Percentiles rank a stretch among this genome's conserved stretches.
Evolutionary conservation across 2,113 vertebrate genomes (phyloP).

Genomic region (Poicephalus gulielmi): DNA sequence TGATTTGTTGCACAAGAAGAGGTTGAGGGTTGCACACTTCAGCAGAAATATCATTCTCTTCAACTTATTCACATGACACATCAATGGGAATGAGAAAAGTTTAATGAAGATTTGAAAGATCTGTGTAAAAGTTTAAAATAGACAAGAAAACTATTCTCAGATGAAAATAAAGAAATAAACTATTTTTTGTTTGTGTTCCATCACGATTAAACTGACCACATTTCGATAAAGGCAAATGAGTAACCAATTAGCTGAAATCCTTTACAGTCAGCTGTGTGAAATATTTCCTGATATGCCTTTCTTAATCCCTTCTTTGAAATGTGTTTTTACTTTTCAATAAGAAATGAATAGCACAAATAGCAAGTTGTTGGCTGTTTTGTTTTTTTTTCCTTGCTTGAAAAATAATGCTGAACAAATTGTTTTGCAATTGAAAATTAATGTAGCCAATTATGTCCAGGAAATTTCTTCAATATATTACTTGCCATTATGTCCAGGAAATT

Average conservation of each 20-base stretch:
- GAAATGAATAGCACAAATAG: slow-evolving; percentile 67
- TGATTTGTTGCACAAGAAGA: background rate
- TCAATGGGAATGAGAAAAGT: background rate
- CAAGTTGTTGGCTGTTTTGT: background rate
- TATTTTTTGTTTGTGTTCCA: background rate
- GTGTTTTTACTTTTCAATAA: slow-evolving; percentile 55
- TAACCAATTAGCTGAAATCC: slow-evolving; percentile 51
- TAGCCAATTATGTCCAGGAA: slow-evolving; percentile 79
- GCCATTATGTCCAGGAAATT: slow-evolving; percentile 80
- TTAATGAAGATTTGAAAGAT: background rate
- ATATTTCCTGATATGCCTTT: slow-evolving; percentile 40
- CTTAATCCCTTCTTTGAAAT: slow-evolving; percentile 63
- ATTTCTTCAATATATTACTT: slow-evolving; percentile 82
- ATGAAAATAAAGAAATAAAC: background rate
- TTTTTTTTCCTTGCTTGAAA: slow-evolving; percentile 66
- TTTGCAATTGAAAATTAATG: slow-evolving; percentile 83
- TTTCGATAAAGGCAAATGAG: slow-evolving; percentile 25
- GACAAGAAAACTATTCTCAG: background rate
- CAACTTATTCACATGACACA: background rate
- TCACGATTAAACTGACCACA: background rate
- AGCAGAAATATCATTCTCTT: background rate
- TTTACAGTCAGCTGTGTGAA: slow-evolving; percentile 31
- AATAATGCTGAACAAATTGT: slow-evolving; percentile 78
- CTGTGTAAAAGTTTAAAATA: background rate
- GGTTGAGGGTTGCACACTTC: background rate